These are phyloP conservation scores for Daphoenositta chrysoptera DNA, from an alignment of 2,113 vertebrate species.

Conservation along the genomic window DNA sequence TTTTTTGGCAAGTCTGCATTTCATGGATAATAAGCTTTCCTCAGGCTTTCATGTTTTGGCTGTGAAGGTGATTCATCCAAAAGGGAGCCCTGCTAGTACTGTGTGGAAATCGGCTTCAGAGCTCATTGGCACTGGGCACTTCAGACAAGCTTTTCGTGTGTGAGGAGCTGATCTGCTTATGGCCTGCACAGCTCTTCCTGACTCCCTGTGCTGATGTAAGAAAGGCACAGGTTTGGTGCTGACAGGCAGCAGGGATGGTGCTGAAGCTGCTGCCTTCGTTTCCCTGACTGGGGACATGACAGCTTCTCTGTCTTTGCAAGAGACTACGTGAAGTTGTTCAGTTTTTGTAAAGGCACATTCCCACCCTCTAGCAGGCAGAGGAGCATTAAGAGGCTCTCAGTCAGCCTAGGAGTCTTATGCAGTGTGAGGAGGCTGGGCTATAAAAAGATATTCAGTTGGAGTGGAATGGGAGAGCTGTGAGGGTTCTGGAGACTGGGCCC, in stretches of 20 bases:
- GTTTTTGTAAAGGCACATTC: neutral
- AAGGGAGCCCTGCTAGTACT: neutral
- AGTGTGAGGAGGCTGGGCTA: neutral
- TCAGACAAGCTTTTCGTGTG: neutral
- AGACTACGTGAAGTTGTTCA: neutral
- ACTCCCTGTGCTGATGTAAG: neutral
- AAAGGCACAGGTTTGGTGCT: neutral
- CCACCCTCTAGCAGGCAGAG: neutral
- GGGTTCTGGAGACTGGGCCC: neutral
- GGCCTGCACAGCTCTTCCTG: neutral
- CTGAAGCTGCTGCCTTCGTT: neutral
- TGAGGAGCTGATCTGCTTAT: conserved; percentile 9
- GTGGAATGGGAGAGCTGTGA: neutral
- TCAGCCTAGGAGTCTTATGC: neutral
- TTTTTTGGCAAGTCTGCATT: neutral
- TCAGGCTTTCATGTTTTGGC: conserved; percentile 29
- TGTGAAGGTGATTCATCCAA: neutral
- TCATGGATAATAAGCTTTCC: conserved; percentile 20
- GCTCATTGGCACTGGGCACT: neutral
- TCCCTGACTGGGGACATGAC: fast-evolving
- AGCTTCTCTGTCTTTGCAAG: neutral
- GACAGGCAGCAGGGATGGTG: neutral
- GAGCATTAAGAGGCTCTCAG: neutral
- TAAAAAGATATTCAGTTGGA: neutral
- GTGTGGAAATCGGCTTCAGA: conserved; percentile 6